Conservation (phyloP, 2,113 vertebrate species). For the Ammodytes dubius region DNA sequence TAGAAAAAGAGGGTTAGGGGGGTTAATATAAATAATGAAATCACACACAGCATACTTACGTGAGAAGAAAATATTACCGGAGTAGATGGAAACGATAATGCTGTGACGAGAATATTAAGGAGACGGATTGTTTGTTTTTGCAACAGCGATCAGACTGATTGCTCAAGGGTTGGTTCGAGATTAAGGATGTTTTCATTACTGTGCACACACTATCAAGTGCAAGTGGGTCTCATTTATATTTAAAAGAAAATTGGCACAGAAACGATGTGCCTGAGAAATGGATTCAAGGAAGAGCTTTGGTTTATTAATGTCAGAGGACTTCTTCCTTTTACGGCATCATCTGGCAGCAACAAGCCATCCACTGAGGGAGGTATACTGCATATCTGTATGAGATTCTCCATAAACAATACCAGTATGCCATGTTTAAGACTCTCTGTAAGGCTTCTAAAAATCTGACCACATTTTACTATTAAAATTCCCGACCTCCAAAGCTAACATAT, state of each 20-base stretch:
- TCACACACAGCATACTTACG: slow-evolving; percentile 29
- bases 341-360: not conserved
- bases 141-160: slow-evolving; percentile 4
- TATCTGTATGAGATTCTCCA: too few relatives aligned
- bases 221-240: slow-evolving; percentile 7
- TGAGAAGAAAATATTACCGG: slow-evolving; percentile 15
- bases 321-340: not conserved
- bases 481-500: not conserved
- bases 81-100: slow-evolving; percentile 38
- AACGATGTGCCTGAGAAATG: not conserved
- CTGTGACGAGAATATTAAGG: slow-evolving; percentile 57
- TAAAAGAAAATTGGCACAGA: not conserved
- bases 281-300: not conserved
- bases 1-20: not conserved
- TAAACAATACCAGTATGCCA: too few relatives aligned
- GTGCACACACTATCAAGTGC: slow-evolving; percentile 26
- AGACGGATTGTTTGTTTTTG: slow-evolving; percentile 37
- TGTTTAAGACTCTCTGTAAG: not conserved
- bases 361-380: not conserved
- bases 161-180: slow-evolving; percentile 23
- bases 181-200: slow-evolving; percentile 48
- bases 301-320: not conserved
- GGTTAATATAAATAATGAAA: slow-evolving; percentile 52
- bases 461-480: slow-evolving; percentile 21
- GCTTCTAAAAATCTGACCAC: not conserved